phyloP scores from a whole-genome alignment of 2,113 vertebrate species.

The Apteryx owenii region DNA sequence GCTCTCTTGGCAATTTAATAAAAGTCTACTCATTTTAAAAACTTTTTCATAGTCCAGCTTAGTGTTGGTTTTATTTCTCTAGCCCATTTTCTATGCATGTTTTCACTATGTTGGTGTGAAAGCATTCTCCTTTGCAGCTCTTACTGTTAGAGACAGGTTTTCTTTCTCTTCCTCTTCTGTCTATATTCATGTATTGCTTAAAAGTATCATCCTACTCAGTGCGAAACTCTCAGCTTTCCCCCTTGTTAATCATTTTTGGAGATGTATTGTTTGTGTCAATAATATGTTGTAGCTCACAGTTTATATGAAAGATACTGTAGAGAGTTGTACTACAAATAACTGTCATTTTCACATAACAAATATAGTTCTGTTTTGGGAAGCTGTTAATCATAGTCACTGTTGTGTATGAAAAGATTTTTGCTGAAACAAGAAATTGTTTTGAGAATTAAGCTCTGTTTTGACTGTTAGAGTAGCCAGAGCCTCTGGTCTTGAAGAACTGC shows the following conservation, averaged over 20 bases:
- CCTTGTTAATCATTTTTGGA: not conserved
- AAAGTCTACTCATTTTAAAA: not conserved
- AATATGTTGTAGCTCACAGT: not conserved
- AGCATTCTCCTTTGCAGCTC: constrained; percentile 7
- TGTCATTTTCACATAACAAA: constrained; percentile 10
- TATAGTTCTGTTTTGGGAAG: constrained; percentile 9
- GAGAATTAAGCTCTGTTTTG: not conserved
- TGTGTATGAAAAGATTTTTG: not conserved
- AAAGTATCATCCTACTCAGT: not conserved
- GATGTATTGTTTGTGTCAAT: not conserved
- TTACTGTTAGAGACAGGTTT: constrained; percentile 16
- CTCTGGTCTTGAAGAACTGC: not conserved
- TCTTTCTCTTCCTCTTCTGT: constrained; percentile 6
- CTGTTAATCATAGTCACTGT: not conserved
- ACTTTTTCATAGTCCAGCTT: not conserved
- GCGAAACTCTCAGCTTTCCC: not conserved
- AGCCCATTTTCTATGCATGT: not conserved
- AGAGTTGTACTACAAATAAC: not conserved
- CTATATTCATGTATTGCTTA: not conserved
- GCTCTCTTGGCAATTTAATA: not conserved
- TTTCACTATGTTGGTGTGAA: not conserved
- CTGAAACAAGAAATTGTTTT: not conserved
- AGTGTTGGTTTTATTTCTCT: not conserved
- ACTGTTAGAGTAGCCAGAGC: not conserved
- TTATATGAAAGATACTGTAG: not conserved